Conservation (phyloP, 1,140 invertebrate genomes). For the Yoshiicerus persimilis region DNA sequence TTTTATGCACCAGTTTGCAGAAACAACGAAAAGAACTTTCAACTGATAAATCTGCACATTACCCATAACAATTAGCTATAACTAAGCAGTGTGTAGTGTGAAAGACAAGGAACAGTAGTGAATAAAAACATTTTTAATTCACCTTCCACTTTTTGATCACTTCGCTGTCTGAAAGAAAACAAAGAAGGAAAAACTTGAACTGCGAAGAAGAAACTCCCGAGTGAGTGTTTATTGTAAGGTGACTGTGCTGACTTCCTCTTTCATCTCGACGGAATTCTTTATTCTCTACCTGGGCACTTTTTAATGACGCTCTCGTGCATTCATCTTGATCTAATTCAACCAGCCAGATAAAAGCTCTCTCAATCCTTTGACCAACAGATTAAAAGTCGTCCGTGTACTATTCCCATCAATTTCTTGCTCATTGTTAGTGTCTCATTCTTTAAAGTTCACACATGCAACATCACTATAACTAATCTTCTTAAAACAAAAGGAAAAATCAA, state of each 20-base stretch:
- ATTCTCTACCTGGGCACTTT: background rate
- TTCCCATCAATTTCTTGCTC: background rate
- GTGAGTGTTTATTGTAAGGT: background rate
- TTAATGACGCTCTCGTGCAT: conserved; percentile 8
- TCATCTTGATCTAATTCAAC: conserved; percentile 14
- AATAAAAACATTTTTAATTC: background rate
- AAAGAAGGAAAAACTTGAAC: conserved; percentile 5
- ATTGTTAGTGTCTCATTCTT: conserved; percentile 5
- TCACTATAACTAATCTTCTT: background rate
- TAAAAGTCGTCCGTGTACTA: conserved; percentile 3
- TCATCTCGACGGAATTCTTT: background rate
- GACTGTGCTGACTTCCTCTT: background rate
- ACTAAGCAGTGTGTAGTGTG: background rate
- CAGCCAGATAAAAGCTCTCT: conserved; percentile 4
- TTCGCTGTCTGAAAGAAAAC: background rate
- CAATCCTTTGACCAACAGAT: background rate
- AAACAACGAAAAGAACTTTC: background rate
- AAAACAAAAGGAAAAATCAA: conserved; percentile 13
- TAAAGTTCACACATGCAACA: background rate
- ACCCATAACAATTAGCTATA: background rate
- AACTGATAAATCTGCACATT: background rate
- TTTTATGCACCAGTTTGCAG: conserved; percentile 16
- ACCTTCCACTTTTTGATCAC: background rate
- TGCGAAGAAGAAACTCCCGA: background rate
- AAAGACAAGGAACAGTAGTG: background rate